Conservation (phyloP, 1,140 invertebrate species). For the Brachionus paranguensis region DNA sequence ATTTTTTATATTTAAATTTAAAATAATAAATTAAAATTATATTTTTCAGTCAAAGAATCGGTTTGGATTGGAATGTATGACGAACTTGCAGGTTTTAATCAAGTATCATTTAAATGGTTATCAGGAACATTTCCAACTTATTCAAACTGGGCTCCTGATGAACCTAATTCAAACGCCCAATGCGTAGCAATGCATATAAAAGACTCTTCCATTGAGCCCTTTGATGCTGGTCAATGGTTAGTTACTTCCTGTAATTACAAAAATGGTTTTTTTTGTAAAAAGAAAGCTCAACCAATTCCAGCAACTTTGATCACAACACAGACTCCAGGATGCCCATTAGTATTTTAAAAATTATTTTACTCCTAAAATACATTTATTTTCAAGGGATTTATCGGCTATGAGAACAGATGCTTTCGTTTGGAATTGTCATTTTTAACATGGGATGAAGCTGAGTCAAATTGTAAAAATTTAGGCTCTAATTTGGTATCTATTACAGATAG, state of each 20-base stretch:
- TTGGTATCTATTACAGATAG: conserved; percentile 29
- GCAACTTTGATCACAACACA: not conserved
- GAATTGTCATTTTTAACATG: not conserved
- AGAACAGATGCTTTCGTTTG: conserved; percentile 24
- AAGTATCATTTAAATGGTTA: conserved; percentile 44
- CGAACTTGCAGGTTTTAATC: conserved; percentile 30
- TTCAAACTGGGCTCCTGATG: conserved; percentile 43
- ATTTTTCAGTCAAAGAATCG: conserved; percentile 12
- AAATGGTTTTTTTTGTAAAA: conserved; percentile 33
- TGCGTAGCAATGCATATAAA: conserved; percentile 27
- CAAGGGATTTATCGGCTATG: conserved; percentile 3
- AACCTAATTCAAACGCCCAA: conserved; percentile 43
- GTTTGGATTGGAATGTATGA: conserved; percentile 46
- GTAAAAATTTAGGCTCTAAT: not conserved
- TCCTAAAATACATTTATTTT: not conserved
- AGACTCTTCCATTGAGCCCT: conserved; percentile 9
- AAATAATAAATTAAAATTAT: not conserved
- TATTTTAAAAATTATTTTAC: not conserved
- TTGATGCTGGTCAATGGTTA: conserved; percentile 27
- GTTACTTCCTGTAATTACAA: conserved; percentile 34
- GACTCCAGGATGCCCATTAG: conserved; percentile 1
- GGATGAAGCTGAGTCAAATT: conserved; percentile 21
- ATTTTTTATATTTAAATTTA: too few species aligned
- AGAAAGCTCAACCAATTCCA: not conserved
- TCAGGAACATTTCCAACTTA: conserved; percentile 43